Percentiles rank a stretch among this genome's conserved stretches.
These are phyloP conservation scores for Thalpophila matura DNA, from an alignment of 2,888 invertebrate genomes.

Conservation along the genomic window DNA sequence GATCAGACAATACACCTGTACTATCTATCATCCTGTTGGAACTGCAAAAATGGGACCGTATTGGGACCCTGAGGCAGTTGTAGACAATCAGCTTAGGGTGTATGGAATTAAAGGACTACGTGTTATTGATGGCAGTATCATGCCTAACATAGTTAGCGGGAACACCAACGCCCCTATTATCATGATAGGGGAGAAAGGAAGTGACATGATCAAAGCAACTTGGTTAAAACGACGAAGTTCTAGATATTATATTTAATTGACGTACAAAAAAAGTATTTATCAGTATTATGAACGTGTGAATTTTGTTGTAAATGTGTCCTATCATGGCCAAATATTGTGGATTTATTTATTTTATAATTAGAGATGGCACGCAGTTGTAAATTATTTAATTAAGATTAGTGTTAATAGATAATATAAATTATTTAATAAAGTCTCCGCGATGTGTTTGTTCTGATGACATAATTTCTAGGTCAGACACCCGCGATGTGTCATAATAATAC, in stretches of 20 bases:
- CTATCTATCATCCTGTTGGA: slow-evolving; percentile 96
- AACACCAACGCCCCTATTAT: slow-evolving; percentile 97
- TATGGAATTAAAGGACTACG: slow-evolving; percentile 95
- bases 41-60: slow-evolving; percentile 97
- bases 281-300: slow-evolving; percentile 63
- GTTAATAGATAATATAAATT: slow-evolving; percentile 51
- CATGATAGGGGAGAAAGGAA: slow-evolving; percentile 97
- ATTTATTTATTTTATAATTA: slow-evolving; percentile 38
- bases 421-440: slow-evolving; percentile 5
- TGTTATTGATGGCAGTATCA: slow-evolving; percentile 96
- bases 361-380: slow-evolving; percentile 25
- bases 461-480: slow-evolving; percentile 51
- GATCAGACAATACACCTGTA: slow-evolving; percentile 95
- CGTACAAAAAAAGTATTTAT: slow-evolving; percentile 58
- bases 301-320: slow-evolving; percentile 56
- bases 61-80: slow-evolving; percentile 96
- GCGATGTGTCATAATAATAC: slow-evolving; percentile 57
- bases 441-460: slow-evolving; percentile 33
- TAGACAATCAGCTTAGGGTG: slow-evolving; percentile 94
- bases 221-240: slow-evolving; percentile 92
- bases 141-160: slow-evolving; percentile 96
- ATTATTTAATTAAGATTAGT: slow-evolving; percentile 28
- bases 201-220: slow-evolving; percentile 96
- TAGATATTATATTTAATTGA: slow-evolving; percentile 78
- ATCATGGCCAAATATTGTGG: not conserved